A percentile compares a stretch with the other conserved stretches of the same genome.
Conservation (phyloP, 1,140 invertebrate genomes). For the Hylaeus volcanicus region DNA sequence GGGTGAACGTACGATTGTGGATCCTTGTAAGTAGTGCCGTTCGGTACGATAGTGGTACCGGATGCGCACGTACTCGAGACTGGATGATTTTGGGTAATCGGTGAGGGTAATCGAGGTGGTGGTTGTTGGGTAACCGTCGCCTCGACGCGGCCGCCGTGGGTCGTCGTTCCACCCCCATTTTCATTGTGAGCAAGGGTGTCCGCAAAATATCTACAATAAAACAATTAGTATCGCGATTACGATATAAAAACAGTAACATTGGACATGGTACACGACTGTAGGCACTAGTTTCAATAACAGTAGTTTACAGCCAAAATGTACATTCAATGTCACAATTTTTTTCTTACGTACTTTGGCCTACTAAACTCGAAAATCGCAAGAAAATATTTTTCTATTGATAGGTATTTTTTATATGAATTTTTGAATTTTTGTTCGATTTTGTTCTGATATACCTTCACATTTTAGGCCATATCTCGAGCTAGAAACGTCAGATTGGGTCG, state of each 20-base stretch:
- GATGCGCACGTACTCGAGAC: slow-evolving; percentile 70
- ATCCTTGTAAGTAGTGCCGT: slow-evolving; percentile 73
- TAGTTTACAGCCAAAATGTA: too few relatives aligned
- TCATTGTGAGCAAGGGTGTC: slow-evolving; percentile 83
- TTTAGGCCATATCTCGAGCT: too few relatives aligned
- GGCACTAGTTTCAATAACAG: too few relatives aligned
- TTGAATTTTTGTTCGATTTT: too few relatives aligned
- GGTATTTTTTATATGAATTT: too few relatives aligned
- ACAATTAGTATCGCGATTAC: neutral
- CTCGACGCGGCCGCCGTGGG: slow-evolving; percentile 65
- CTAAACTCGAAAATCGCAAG: too few relatives aligned
- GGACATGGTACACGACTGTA: too few relatives aligned
- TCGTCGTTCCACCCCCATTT: slow-evolving; percentile 68
- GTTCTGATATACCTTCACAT: too few relatives aligned
- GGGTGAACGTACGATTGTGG: slow-evolving; percentile 77
- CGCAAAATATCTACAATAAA: slow-evolving; percentile 81
- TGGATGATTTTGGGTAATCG: slow-evolving; percentile 74
- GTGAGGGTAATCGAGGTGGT: slow-evolving; percentile 74
- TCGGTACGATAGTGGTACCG: slow-evolving; percentile 67
- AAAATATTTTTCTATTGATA: too few relatives aligned
- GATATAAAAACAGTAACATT: neutral
- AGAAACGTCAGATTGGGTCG: too few relatives aligned
- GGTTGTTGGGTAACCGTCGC: slow-evolving; percentile 68
- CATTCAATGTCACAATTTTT: too few relatives aligned
- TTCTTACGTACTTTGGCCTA: too few relatives aligned